Conservation (phyloP, 2,113 vertebrate genomes). For the Speoplatyrhinus poulsoni region DNA sequence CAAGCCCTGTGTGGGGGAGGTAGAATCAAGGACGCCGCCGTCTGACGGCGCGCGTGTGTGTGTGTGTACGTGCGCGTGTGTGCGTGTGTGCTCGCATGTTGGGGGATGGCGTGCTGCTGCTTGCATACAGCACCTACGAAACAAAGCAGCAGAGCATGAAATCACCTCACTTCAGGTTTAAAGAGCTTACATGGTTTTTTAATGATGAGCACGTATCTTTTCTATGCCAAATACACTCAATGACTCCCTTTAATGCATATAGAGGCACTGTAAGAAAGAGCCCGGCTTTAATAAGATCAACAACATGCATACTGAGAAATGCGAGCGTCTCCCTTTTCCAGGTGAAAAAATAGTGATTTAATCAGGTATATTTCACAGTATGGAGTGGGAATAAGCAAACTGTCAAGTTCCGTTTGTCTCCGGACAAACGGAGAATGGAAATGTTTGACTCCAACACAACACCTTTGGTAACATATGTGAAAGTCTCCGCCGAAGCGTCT, state of each 20-base stretch:
- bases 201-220: conserved; percentile 79
- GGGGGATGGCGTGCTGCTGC: conserved; percentile 15
- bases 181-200: conserved; percentile 80
- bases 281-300: conserved; percentile 66
- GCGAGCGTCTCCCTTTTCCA: background rate
- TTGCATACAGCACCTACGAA: conserved; percentile 52
- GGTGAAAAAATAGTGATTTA: conserved; percentile 29
- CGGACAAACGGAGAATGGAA: background rate
- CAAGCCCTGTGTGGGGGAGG: conserved; percentile 54
- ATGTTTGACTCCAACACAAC: background rate
- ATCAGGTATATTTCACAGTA: too few species aligned
- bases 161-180: conserved; percentile 80
- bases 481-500: background rate
- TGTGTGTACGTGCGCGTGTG: conserved; percentile 26
- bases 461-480: background rate
- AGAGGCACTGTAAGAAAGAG: conserved; percentile 60
- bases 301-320: conserved; percentile 56
- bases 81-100: conserved; percentile 32
- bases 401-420: background rate
- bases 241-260: conserved; percentile 76
- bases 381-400: conserved; percentile 12
- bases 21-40: conserved; percentile 68
- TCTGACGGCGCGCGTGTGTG: conserved; percentile 42
- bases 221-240: conserved; percentile 78
- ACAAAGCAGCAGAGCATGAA: conserved; percentile 73